Conservation (phyloP, 2,113 vertebrate species). For the Oceanodroma tethys region DNA sequence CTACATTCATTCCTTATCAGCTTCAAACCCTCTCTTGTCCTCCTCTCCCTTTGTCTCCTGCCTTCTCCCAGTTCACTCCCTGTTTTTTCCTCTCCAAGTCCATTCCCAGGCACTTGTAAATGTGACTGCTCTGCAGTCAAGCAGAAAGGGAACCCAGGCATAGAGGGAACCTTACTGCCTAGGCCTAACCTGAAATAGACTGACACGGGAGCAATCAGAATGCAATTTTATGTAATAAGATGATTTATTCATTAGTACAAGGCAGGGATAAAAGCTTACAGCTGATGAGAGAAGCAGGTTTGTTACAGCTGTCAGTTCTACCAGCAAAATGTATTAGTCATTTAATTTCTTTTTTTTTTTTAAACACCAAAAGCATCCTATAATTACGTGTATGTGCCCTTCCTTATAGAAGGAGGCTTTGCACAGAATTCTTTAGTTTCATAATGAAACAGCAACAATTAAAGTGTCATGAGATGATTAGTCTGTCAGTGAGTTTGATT, state of each 20-base stretch:
- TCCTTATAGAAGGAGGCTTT: not conserved
- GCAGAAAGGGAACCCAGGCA: not conserved
- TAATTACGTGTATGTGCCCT: conserved; percentile 31
- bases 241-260: conserved; percentile 51
- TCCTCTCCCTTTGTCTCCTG: not conserved
- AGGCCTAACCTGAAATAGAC: conserved; percentile 3
- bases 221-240: conserved; percentile 63
- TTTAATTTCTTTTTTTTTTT: conserved; percentile 22
- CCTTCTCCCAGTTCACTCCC: not conserved
- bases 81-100: not conserved
- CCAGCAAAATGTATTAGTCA: conserved; percentile 36
- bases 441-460: conserved; percentile 34
- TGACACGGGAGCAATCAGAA: not conserved
- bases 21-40: not conserved
- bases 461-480: conserved; percentile 36
- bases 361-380: conserved; percentile 4
- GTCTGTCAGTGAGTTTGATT: conserved; percentile 46
- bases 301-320: conserved; percentile 39
- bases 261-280: conserved; percentile 34
- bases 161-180: not conserved
- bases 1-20: not conserved
- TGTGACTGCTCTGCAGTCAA: not conserved
- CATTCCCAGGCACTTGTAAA: not conserved
- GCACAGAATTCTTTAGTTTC: conserved; percentile 19
- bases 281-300: conserved; percentile 32